Conservation (phyloP, 1,140 invertebrate species). For the Vanessa tameamea region DNA sequence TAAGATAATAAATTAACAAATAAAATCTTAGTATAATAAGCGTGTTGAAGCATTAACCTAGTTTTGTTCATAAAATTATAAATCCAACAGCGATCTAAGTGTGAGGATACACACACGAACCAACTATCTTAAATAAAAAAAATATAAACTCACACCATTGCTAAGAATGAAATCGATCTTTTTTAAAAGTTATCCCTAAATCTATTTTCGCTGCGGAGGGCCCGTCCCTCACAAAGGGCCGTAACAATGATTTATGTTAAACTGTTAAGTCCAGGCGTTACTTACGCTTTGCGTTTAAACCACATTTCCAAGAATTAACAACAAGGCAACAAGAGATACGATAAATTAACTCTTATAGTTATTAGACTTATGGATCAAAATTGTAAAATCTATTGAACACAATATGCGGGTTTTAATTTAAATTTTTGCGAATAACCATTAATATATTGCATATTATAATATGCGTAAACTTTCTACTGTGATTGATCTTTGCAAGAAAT, state of each 20-base stretch:
- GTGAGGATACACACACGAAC: background rate
- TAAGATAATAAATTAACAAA: no score
- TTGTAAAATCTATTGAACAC: background rate
- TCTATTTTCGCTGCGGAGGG: conserved; percentile 56
- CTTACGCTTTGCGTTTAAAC: conserved; percentile 26
- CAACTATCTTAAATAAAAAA: background rate
- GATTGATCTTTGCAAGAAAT: no score
- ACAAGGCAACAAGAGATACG: background rate
- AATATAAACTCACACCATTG: conserved; percentile 5
- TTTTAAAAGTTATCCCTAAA: conserved; percentile 25
- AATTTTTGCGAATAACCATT: no score
- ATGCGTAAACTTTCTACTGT: no score
- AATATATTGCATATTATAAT: no score
- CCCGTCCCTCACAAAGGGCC: conserved; percentile 52
- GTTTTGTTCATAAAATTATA: background rate
- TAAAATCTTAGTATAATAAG: no score
- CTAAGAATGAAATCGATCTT: conserved; percentile 17
- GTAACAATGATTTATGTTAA: conserved; percentile 71
- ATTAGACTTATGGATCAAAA: background rate
- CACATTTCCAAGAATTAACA: conserved; percentile 5
- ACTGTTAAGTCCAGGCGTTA: conserved; percentile 44
- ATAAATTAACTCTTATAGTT: background rate
- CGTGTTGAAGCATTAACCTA: no score
- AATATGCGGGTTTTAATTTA: no score
- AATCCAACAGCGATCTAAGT: background rate